Evolutionary conservation across 2,113 vertebrate genomes (phyloP).

Genomic region (Esox niger): DNA sequence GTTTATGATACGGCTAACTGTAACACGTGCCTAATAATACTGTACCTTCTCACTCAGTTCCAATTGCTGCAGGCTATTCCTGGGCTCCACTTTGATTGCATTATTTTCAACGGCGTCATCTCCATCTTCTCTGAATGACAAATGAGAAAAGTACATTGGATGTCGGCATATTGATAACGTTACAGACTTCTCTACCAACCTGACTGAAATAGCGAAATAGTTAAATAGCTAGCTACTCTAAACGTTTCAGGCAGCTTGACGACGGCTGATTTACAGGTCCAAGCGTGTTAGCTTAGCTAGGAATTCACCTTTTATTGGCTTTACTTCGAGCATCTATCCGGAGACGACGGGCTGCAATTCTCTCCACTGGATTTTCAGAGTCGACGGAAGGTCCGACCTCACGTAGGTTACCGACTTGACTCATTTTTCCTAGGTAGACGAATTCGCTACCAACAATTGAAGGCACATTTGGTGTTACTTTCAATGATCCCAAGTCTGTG

Average conservation of each 20-base stretch:
- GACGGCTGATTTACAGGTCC: background rate
- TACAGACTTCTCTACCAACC: background rate
- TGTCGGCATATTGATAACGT: rapidly evolving
- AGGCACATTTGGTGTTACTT: too few species aligned
- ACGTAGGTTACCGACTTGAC: background rate
- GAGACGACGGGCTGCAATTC: constrained; percentile 71
- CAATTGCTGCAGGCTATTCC: constrained; percentile 62
- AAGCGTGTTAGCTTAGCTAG: background rate
- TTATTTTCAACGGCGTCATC: constrained; percentile 46
- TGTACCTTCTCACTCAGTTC: constrained; percentile 77
- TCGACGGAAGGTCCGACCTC: constrained; percentile 17
- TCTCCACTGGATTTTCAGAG: constrained; percentile 57
- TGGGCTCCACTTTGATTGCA: constrained; percentile 55
- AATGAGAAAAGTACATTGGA: background rate
- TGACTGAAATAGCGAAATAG: background rate
- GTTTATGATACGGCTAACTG: too few species aligned
- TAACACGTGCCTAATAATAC: background rate
- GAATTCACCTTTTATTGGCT: constrained; percentile 62
- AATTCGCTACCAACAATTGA: too few species aligned
- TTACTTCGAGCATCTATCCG: constrained; percentile 66
- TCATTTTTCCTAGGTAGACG: background rate
- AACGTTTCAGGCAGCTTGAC: background rate
- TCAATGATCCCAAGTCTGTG: background rate
- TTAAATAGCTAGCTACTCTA: background rate
- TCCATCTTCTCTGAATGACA: constrained; percentile 58